Evolutionary conservation across 2,888 invertebrate genomes (phyloP).

Genomic region (Keiferia lycopersicella): DNA sequence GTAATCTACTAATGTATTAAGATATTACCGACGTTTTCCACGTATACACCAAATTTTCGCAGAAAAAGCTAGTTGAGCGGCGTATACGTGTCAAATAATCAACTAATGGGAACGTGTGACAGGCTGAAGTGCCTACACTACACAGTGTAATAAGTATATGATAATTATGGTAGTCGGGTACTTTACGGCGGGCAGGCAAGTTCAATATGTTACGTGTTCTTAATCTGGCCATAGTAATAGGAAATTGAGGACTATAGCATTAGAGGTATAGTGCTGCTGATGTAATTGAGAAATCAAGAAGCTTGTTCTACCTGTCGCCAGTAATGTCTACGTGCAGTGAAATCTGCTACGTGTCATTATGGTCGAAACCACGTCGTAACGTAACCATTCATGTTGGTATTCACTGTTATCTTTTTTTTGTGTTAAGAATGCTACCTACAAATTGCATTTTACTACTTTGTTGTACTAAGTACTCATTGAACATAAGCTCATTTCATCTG

Average conservation of each 20-base stretch:
- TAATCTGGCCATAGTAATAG: conserved; percentile 18
- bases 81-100: background rate
- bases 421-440: too few relatives aligned
- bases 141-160: background rate
- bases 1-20: too few relatives aligned
- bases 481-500: too few relatives aligned
- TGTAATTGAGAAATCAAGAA: conserved; percentile 34
- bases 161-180: background rate
- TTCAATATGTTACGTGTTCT: conserved; percentile 8
- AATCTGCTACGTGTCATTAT: background rate
- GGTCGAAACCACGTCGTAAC: too few relatives aligned
- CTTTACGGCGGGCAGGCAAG: background rate
- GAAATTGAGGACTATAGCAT: conserved; percentile 20
- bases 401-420: too few relatives aligned
- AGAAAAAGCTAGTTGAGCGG: background rate
- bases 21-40: too few relatives aligned
- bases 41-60: too few relatives aligned
- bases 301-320: background rate
- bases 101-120: conserved; percentile 10
- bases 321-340: background rate
- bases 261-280: conserved; percentile 43
- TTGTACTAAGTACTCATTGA: too few relatives aligned
- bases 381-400: background rate
- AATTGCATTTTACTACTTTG: too few relatives aligned
- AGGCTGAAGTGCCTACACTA: background rate